Evolutionary conservation across 2,797 vertebrate species (phyloP).

Genomic region (Lagodon rhomboides): DNA sequence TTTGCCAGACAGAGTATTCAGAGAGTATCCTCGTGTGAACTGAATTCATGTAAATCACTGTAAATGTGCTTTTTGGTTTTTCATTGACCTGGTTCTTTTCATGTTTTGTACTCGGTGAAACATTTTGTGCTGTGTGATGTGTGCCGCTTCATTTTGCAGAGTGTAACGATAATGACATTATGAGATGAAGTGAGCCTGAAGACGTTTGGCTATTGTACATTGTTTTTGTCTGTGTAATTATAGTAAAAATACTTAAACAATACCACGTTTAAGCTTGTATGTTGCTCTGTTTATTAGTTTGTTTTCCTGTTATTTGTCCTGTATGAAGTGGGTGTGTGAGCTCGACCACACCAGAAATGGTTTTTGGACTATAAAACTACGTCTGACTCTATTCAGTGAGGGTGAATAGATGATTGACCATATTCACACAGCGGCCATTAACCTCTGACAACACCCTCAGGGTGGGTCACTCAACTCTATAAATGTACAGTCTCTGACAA

Average conservation of each 20-base stretch:
- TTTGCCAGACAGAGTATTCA: constrained; percentile 32
- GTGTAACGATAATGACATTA: constrained; percentile 65
- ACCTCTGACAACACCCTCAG: too few relatives aligned
- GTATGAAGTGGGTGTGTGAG: too few relatives aligned
- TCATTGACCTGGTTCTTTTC: constrained; percentile 72
- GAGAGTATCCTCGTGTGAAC: constrained; percentile 59
- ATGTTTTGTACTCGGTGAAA: constrained; percentile 80
- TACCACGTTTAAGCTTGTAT: constrained; percentile 28
- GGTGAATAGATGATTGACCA: too few relatives aligned
- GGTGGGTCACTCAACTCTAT: too few relatives aligned
- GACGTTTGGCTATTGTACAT: constrained; percentile 83
- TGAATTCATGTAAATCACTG: constrained; percentile 82
- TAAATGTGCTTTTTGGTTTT: constrained; percentile 80
- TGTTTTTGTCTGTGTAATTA: constrained; percentile 85
- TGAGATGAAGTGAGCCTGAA: constrained; percentile 69
- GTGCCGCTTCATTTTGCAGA: constrained; percentile 73
- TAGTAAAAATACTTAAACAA: constrained; percentile 85
- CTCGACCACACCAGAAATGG: too few relatives aligned
- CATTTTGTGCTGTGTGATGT: constrained; percentile 73
- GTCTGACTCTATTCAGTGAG: too few relatives aligned
- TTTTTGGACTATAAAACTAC: too few relatives aligned
- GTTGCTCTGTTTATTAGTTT: neutral
- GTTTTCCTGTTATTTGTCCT: neutral
- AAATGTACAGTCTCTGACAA: too few relatives aligned
- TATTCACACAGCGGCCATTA: too few relatives aligned